phyloP scores from a whole-genome alignment of 2,888 invertebrate genomes.

The Amaurobius ferox region DNA sequence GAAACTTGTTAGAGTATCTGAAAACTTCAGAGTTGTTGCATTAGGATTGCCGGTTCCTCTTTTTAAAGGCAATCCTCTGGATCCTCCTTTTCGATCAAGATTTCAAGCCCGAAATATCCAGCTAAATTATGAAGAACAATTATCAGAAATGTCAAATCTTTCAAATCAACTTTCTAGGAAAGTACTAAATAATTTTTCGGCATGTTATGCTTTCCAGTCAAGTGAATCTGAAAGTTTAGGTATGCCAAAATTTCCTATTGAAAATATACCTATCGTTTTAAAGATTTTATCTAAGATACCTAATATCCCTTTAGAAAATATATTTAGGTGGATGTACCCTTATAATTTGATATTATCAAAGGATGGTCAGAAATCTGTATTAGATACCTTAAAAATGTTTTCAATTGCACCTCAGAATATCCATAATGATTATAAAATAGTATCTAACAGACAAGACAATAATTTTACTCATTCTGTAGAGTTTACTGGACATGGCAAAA shows the following conservation, averaged over 20 bases:
- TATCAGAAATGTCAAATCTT: constrained; percentile 27
- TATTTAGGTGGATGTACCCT: constrained; percentile 89
- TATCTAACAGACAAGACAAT: not conserved
- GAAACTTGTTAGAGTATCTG: constrained; percentile 93
- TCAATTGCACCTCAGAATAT: constrained; percentile 12
- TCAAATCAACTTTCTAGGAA: constrained; percentile 6
- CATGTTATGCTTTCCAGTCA: constrained; percentile 46
- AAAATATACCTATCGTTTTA: constrained; percentile 73
- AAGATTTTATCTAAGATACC: constrained; percentile 84
- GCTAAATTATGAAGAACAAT: constrained; percentile 72
- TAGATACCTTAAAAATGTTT: constrained; percentile 46
- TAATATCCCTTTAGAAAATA: constrained; percentile 82
- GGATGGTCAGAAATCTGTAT: constrained; percentile 81
- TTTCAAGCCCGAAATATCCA: constrained; percentile 93
- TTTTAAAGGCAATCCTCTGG: constrained; percentile 94
- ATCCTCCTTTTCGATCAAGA: constrained; percentile 94
- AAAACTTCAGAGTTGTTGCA: constrained; percentile 94
- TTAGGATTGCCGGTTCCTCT: constrained; percentile 92
- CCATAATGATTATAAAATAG: constrained; percentile 15
- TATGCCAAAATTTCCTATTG: constrained; percentile 57
- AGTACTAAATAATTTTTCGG: constrained; percentile 57
- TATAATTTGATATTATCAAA: constrained; percentile 87
- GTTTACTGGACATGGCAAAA: constrained; percentile 20
- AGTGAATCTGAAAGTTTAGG: constrained; percentile 49
- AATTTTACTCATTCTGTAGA: constrained; percentile 16